Conservation (phyloP, 2,113 vertebrate species). For the Forbesichthys papilliferus region DNA sequence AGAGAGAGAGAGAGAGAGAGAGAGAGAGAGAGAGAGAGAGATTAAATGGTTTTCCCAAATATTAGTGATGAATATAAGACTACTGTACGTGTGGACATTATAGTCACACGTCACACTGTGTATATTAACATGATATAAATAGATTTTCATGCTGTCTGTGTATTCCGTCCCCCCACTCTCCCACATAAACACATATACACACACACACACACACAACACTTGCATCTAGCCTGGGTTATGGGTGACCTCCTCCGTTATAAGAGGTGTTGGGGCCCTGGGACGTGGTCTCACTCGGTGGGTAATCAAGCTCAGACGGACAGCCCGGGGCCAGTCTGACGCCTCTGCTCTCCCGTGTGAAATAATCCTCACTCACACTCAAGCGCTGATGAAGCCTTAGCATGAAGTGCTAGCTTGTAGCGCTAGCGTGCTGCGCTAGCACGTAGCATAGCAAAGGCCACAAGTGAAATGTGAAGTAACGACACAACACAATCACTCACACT, state of each 20-base stretch:
- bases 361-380: constrained; percentile 26
- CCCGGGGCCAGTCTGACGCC: constrained; percentile 65
- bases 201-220: too few species aligned
- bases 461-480: constrained; percentile 14
- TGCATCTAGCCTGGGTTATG: constrained; percentile 27
- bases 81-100: background rate
- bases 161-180: too few species aligned
- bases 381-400: too few species aligned
- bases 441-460: background rate
- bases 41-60: too few species aligned
- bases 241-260: constrained; percentile 59
- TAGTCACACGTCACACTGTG: too few species aligned
- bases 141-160: too few species aligned
- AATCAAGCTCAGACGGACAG: constrained; percentile 73
- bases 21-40: too few species aligned
- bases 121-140: too few species aligned
- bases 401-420: too few species aligned
- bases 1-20: too few species aligned
- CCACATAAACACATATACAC: background rate
- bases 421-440: too few species aligned
- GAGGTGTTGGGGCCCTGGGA: constrained; percentile 44
- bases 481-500: background rate
- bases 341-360: constrained; percentile 55
- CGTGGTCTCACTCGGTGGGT: constrained; percentile 63
- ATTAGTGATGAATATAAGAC: too few species aligned